A percentile compares a stretch with the other conserved stretches of the same genome.
These are phyloP conservation scores for Chionoecetes opilio DNA, from an alignment of 1,140 invertebrate genomes.

Conservation along the genomic window DNA sequence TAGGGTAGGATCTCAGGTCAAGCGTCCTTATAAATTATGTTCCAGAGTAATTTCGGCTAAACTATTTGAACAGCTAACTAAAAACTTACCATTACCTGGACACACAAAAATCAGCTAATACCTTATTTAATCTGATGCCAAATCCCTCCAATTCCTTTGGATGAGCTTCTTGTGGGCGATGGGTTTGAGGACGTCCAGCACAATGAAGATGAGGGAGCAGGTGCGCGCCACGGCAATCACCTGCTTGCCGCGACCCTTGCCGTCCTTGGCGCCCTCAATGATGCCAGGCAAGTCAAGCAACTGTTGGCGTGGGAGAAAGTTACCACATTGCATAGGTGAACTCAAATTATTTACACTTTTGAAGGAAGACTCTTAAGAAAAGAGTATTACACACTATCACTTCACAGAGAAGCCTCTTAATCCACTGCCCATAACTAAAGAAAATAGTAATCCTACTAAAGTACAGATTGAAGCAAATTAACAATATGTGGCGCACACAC, in stretches of 20 bases:
- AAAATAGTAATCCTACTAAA: no score
- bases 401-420: no score
- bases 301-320: slow-evolving; percentile 85
- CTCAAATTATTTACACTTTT: not conserved
- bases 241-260: slow-evolving; percentile 98
- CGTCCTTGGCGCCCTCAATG: slow-evolving; percentile 99
- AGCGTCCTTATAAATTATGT: no score
- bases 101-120: not conserved
- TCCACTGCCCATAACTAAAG: no score
- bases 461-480: no score
- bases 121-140: slow-evolving; percentile 94
- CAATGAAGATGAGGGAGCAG: slow-evolving; percentile 99
- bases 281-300: slow-evolving; percentile 99
- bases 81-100: no score
- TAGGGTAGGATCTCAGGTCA: no score
- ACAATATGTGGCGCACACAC: no score
- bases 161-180: slow-evolving; percentile 97
- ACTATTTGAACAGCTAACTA: no score
- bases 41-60: no score
- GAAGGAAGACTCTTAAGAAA: not conserved
- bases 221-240: slow-evolving; percentile 99
- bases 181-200: slow-evolving; percentile 98
- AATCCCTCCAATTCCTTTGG: slow-evolving; percentile 99
- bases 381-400: no score
- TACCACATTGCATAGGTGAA: not conserved